Evolutionary conservation across 1,140 invertebrate genomes (phyloP).

Genomic region (Sitobion miscanthi): DNA sequence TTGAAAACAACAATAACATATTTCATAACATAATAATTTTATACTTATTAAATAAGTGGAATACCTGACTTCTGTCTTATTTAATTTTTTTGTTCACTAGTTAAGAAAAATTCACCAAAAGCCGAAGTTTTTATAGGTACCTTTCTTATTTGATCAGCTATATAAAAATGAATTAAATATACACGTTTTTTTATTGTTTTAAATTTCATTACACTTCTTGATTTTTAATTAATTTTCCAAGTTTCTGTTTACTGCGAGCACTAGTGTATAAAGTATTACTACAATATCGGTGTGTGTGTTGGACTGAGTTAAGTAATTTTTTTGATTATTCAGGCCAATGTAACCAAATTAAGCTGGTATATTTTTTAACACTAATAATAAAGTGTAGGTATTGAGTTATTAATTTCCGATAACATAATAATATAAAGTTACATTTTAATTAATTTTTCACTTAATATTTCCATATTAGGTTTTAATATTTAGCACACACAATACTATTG

Average conservation of each 20-base stretch:
- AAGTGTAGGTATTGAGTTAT: background rate
- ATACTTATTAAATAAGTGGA: background rate
- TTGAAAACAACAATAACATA: background rate
- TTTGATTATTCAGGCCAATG: background rate
- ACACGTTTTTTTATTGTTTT: background rate
- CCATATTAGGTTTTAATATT: background rate
- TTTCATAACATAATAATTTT: background rate
- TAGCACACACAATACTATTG: background rate
- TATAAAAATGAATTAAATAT: background rate
- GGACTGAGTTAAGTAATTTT: background rate
- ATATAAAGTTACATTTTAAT: background rate
- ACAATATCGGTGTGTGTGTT: background rate
- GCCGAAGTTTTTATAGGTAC: background rate
- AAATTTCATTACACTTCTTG: background rate
- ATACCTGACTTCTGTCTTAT: background rate
- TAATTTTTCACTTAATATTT: background rate
- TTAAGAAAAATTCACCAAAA: background rate
- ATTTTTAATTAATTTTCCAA: background rate
- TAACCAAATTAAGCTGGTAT: background rate
- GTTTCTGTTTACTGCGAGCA: background rate
- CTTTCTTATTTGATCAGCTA: background rate
- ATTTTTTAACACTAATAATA: background rate
- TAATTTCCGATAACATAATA: background rate
- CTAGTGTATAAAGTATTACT: background rate
- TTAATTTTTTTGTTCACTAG: background rate